Evolutionary conservation across 2,888 invertebrate species (phyloP).

Genomic region (Rhingia campestris): DNA sequence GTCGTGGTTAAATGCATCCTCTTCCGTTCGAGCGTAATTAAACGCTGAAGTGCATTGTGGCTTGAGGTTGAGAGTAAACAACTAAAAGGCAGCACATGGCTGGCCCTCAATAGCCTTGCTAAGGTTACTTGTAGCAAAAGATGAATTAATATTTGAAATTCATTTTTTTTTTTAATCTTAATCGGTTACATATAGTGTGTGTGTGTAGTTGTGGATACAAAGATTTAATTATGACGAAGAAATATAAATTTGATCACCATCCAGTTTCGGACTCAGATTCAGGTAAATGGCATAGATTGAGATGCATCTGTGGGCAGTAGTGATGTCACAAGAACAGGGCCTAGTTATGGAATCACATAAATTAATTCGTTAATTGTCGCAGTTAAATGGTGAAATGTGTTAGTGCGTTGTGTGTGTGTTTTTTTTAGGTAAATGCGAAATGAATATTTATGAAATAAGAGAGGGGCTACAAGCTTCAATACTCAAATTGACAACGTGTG

Average conservation of each 20-base stretch:
- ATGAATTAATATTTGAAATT: conserved; percentile 9
- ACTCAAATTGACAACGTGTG: neutral
- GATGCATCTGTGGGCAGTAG: conserved; percentile 11
- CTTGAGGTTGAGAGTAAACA: conserved; percentile 35
- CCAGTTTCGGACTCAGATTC: conserved; percentile 13
- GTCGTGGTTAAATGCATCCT: conserved; percentile 7
- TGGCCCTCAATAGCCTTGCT: neutral
- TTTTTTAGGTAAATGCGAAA: neutral
- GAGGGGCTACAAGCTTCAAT: neutral
- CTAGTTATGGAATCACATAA: conserved; percentile 13
- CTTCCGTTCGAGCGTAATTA: conserved; percentile 30
- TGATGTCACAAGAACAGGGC: conserved; percentile 17
- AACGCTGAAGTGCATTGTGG: conserved; percentile 38
- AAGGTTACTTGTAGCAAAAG: neutral
- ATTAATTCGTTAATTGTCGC: conserved; percentile 58
- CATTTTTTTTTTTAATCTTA: neutral
- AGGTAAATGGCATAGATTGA: conserved; percentile 45
- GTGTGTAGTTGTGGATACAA: conserved; percentile 1
- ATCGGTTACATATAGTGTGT: neutral
- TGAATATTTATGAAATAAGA: neutral
- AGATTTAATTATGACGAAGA: conserved; percentile 31
- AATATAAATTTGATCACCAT: conserved; percentile 32
- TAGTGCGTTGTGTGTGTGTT: neutral
- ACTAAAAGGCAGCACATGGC: conserved; percentile 26
- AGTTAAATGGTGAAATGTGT: conserved; percentile 4